These are phyloP conservation scores for Arnoldichthys spilopterus DNA, from an alignment of 2,797 vertebrate genomes.

Conservation along the genomic window DNA sequence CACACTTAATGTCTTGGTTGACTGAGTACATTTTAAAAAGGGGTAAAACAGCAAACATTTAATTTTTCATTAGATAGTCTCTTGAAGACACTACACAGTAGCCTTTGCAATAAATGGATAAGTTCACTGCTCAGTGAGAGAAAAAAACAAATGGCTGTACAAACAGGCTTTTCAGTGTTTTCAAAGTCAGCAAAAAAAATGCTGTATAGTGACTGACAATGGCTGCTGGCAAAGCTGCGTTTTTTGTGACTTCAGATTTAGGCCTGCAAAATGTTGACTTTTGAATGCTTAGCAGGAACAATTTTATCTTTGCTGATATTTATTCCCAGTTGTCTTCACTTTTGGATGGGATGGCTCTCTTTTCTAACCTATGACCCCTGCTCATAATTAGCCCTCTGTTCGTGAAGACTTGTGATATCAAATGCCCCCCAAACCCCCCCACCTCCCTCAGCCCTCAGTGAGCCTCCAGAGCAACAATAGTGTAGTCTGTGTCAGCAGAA, in stretches of 20 bases:
- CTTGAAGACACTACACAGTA: background rate
- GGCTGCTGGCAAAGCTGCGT: background rate
- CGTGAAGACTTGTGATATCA: background rate
- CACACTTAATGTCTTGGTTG: too few species aligned
- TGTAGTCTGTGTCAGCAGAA: conserved; percentile 48
- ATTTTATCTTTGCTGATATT: background rate
- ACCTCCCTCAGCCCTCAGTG: conserved; percentile 17
- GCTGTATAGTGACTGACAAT: background rate
- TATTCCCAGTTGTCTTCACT: background rate
- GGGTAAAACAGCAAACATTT: too few species aligned
- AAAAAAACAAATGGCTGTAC: background rate
- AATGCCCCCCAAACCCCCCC: background rate
- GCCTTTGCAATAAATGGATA: background rate
- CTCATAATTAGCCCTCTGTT: conserved; percentile 31
- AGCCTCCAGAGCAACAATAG: conserved; percentile 47
- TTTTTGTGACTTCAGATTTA: conserved; percentile 12
- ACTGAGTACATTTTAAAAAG: too few species aligned
- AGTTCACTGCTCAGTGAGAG: background rate
- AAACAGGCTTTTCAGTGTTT: background rate
- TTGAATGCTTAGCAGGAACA: background rate
- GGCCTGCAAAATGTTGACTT: background rate
- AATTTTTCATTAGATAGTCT: background rate
- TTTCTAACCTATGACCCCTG: conserved; percentile 23
- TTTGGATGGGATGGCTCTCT: background rate
- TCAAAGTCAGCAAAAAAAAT: conserved; percentile 12